Evolutionary conservation across 1,140 invertebrate genomes (phyloP).

Genomic region (Octopus bimaculoides): DNA sequence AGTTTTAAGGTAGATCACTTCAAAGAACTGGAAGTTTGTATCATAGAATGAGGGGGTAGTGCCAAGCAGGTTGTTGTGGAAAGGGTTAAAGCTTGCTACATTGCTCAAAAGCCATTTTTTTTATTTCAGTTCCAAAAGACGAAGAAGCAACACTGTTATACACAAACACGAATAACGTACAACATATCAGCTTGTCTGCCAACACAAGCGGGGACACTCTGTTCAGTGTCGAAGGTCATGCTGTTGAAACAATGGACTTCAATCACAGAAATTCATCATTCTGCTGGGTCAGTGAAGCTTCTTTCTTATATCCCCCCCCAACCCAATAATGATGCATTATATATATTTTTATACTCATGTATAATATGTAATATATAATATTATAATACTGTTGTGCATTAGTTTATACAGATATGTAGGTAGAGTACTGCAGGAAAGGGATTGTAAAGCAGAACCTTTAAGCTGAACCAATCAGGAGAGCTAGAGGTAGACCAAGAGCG

Average conservation of each 20-base stretch:
- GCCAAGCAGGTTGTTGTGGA: neutral
- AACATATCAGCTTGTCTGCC: constrained; percentile 20
- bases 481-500: no score
- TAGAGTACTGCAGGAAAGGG: no score
- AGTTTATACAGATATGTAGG: no score
- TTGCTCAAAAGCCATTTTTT: constrained; percentile 26
- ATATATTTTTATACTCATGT: no score
- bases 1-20: neutral
- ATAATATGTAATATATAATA: no score
- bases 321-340: neutral
- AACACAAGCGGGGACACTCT: constrained; percentile 36
- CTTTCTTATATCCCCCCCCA: constrained; percentile 52
- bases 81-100: neutral
- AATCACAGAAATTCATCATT: constrained; percentile 64
- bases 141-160: constrained; percentile 22
- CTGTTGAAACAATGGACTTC: constrained; percentile 47
- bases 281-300: constrained; percentile 63
- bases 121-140: constrained; percentile 38
- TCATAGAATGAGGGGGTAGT: neutral
- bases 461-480: no score
- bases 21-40: neutral
- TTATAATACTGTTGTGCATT: no score
- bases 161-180: constrained; percentile 23
- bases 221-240: constrained; percentile 19
- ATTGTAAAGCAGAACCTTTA: no score